Conservation (phyloP, 2,888 invertebrate genomes). For the Plebejus melissa region DNA sequence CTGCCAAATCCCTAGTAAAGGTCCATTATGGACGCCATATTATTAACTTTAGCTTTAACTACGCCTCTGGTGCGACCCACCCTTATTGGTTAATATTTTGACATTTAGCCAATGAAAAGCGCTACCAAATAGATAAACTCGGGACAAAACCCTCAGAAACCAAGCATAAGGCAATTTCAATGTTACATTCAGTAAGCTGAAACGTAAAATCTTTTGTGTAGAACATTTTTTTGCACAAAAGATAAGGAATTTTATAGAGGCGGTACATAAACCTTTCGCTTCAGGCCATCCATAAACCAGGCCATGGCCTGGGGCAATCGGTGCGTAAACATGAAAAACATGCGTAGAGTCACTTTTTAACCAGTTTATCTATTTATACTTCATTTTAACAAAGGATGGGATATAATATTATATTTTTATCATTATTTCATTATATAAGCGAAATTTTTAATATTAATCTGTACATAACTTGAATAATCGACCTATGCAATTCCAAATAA, state of each 20-base stretch:
- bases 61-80: too few species aligned
- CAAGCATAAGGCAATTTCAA: neutral
- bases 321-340: neutral
- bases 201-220: neutral
- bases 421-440: too few species aligned
- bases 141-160: neutral
- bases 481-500: too few species aligned
- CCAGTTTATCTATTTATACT: too few species aligned
- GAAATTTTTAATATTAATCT: too few species aligned
- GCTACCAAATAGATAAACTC: neutral
- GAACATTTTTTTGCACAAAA: neutral
- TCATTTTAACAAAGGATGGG: too few species aligned
- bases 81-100: neutral
- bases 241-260: conserved; percentile 12
- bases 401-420: too few species aligned
- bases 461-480: too few species aligned
- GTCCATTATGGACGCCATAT: too few species aligned
- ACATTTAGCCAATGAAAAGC: neutral
- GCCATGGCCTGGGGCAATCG: neutral
- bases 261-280: neutral
- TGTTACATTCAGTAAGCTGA: neutral
- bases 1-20: too few species aligned
- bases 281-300: conserved; percentile 2
- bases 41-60: too few species aligned
- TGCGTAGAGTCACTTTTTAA: neutral